Evolutionary conservation across 2,113 vertebrate species (phyloP).

Genomic region (Vidua chalybeata): DNA sequence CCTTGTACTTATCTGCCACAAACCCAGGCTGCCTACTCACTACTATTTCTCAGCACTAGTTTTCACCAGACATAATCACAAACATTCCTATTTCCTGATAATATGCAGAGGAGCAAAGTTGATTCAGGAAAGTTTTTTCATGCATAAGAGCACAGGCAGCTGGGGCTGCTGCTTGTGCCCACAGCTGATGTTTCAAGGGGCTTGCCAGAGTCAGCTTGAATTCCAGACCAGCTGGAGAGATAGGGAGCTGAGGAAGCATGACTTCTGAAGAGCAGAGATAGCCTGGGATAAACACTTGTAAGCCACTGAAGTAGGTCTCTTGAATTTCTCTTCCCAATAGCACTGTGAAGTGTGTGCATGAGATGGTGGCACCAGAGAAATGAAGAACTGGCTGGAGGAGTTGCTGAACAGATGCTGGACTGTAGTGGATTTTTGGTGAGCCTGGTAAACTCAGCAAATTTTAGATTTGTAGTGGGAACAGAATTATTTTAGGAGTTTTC

Average conservation of each 20-base stretch:
- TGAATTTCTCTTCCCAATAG: background rate
- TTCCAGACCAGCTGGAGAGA: background rate
- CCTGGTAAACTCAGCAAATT: background rate
- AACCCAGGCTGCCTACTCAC: slow-evolving; percentile 4
- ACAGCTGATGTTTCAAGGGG: background rate
- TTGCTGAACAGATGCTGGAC: background rate
- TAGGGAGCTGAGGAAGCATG: background rate
- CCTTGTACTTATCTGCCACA: slow-evolving; percentile 18
- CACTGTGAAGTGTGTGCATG: background rate
- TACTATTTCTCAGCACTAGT: background rate
- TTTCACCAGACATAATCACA: slow-evolving; percentile 33
- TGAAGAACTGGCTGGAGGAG: background rate
- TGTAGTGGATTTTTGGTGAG: background rate
- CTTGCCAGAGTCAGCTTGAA: background rate
- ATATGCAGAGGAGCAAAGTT: background rate
- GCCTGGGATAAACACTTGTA: background rate
- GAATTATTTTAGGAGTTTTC: background rate
- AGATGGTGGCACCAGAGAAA: background rate
- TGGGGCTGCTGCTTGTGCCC: background rate
- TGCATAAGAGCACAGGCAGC: background rate
- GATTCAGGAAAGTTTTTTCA: background rate
- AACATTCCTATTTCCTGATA: slow-evolving; percentile 38
- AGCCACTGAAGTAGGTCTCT: background rate
- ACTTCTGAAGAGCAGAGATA: background rate
- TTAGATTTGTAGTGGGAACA: background rate